Base-by-base conservation (phyloP, 2,888 invertebrate genomes). In the Hirtodrosophila duncani region DNA sequence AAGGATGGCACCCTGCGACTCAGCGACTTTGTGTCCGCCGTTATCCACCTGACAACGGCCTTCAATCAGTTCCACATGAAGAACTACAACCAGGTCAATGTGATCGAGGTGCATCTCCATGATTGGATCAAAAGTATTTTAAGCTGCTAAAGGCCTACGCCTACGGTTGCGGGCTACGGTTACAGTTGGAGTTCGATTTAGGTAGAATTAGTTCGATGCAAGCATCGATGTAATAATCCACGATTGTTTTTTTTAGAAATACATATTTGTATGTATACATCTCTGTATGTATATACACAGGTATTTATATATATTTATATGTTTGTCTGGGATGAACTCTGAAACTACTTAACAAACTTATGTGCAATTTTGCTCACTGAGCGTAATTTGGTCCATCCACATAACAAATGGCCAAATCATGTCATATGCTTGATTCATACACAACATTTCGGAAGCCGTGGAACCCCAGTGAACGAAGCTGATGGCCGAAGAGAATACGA, bases 1-100 rank as follows among this genome's bases (percentile, higher is more conserved):
- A 96, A 96, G 85, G 97, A 97, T 84, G 96, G 96, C 24, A 96
- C 96, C 45, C 88, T 97, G 30, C 89, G 97, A 67, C 94, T 97
- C 81, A 96, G 96, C 6, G 97, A 97, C 86, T 97, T 96, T 84
- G 96, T 96, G 1, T 94, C 94, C 0, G 94, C 95, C 29, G 94
- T 97, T 72, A 88, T 97, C 75, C 95, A 96, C 84, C 88, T 97
- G 53, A 95, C 94, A 65, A 92, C 95, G 39, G 94, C 96, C 10
- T 97, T 97, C 85, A 93, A 96, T 94, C 89, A 91, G 30, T 83
- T 82, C 48, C 93, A 94, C 85, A 89, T 91, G 53, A 94, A 93
- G 84, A 94, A 94, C 85, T 92, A 93, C 20, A 88, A 93, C 46
- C 92, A 94, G 85, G 93, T 93, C 83, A 94, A 94, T 74, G 91